Percentiles rank a stretch among this genome's conserved stretches.
These are phyloP conservation scores for Sussaba pulchella DNA, from an alignment of 2,888 invertebrate genomes.

Conservation along the genomic window DNA sequence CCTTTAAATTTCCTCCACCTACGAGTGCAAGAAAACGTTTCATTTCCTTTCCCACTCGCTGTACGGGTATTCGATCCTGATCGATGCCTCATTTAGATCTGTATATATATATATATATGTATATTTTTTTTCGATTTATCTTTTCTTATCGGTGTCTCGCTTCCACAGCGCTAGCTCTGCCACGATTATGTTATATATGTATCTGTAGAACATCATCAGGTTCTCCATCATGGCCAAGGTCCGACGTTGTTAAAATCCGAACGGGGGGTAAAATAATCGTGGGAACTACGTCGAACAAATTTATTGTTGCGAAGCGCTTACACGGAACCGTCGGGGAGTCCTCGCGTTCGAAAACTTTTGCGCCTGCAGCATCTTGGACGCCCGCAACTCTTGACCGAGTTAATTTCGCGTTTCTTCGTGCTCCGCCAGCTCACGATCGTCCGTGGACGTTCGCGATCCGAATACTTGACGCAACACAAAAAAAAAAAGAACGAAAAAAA, in stretches of 20 bases:
- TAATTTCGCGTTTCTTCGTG: slow-evolving; percentile 55
- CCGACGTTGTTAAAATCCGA: slow-evolving; percentile 55
- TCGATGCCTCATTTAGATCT: slow-evolving; percentile 30
- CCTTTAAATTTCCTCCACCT: slow-evolving; percentile 39
- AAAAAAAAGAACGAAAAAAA: not conserved
- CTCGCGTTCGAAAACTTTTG: slow-evolving; percentile 53
- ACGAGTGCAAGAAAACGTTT: slow-evolving; percentile 23
- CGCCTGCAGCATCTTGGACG: slow-evolving; percentile 41
- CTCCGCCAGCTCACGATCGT: too few species aligned
- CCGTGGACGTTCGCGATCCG: too few species aligned
- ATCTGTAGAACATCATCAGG: too few species aligned
- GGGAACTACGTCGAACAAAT: slow-evolving; percentile 62
- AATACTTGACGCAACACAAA: too few species aligned
- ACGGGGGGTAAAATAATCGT: slow-evolving; percentile 65
- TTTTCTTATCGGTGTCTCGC: slow-evolving; percentile 18
- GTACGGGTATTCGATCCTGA: slow-evolving; percentile 2
- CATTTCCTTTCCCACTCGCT: slow-evolving; percentile 21
- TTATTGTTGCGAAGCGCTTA: slow-evolving; percentile 53
- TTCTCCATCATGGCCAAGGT: slow-evolving; percentile 30
- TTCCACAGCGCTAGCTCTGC: not conserved
- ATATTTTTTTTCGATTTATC: slow-evolving; percentile 20
- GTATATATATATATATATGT: not conserved
- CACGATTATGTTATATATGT: too few species aligned
- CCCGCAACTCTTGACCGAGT: slow-evolving; percentile 62
- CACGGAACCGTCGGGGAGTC: slow-evolving; percentile 8